Percentiles rank a stretch among this genome's conserved stretches.
phyloP scores from a whole-genome alignment of 1,140 invertebrate species.

The Heliconius hermathena region DNA sequence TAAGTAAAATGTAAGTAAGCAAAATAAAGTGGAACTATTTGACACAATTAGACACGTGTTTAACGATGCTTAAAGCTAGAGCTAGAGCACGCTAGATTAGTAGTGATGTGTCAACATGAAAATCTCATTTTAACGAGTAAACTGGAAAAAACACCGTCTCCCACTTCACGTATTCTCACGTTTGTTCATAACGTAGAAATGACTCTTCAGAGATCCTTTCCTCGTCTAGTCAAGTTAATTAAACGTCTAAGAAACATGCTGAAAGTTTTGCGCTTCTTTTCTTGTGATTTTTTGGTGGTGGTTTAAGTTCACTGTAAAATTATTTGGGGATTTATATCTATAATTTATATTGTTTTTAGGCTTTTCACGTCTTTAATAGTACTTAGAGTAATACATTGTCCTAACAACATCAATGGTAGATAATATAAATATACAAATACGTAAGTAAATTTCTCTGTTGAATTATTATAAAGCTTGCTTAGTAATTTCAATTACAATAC shows the following conservation, averaged over 20 bases:
- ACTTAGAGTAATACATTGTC: too few species aligned
- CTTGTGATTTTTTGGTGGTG: neutral
- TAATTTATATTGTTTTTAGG: too few species aligned
- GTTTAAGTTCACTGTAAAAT: neutral
- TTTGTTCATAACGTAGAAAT: conserved; percentile 12
- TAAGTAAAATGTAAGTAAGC: neutral
- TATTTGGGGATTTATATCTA: neutral
- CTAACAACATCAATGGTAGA: too few species aligned
- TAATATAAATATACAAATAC: too few species aligned
- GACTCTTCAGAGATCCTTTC: conserved; percentile 7
- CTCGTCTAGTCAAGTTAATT: conserved; percentile 2
- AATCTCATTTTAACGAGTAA: conserved; percentile 3
- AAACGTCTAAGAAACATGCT: neutral
- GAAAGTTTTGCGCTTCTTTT: neutral
- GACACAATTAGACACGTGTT: neutral
- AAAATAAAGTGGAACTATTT: neutral
- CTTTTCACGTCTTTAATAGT: too few species aligned
- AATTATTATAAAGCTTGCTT: neutral
- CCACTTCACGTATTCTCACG: conserved; percentile 10
- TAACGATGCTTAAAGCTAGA: neutral
- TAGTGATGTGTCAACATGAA: neutral
- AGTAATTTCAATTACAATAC: neutral
- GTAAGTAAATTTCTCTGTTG: too few species aligned
- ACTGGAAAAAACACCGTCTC: conserved; percentile 7
- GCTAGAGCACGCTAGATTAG: conserved; percentile 14